Evolutionary conservation across 2,797 vertebrate species (phyloP), one percentile per base, ranked within the genome.

Genomic region (Psittacula derbiana): DNA sequence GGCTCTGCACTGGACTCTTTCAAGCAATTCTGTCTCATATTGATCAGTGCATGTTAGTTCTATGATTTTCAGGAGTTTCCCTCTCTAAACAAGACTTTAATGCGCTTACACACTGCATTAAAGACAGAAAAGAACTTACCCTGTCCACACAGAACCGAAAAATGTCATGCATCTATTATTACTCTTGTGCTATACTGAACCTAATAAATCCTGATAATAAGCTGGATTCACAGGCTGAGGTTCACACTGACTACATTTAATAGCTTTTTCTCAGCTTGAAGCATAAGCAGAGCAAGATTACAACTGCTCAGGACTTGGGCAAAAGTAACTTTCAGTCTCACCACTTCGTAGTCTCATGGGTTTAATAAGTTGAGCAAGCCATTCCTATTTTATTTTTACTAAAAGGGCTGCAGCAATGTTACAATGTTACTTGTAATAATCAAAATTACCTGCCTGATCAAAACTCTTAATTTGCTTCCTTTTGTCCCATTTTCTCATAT

Each of bases 241-340:
- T 18, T 92, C 81, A 85, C 49, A 70, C 30, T 50, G 60, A 38
- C 52, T 57, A 61, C 46, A 36, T 86, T 83, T 91, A 85, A 83
- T 89, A 86, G 57, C 20, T 92, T 67, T 82, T 92, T 88, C 75
- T 83, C 85, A 74, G 52, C 85, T 90, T 86, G 85, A 93, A 90
- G 41, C 36, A 79, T n/a, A 90, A 87, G 44, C 30, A 74, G 82
- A 71, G 47, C 31, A 89, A 80, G 49, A 40, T 80, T 87, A 71
- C 31, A 83, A 28, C 25, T 31, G 47, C 28, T 65, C 33, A 40
- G 64, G 92, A 75, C 46, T 36, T 61, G 43, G 40, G 40, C 38
- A 84, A 70, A 93, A 88, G 16, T n/a, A 90, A 88, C 47, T 67
- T 92, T 81, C 53, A 71, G 8, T 47, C 52, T 85, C 75, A 64